Base-by-base conservation (phyloP, 2,113 vertebrate species). In the Neomonachus schauinslandi region DNA sequence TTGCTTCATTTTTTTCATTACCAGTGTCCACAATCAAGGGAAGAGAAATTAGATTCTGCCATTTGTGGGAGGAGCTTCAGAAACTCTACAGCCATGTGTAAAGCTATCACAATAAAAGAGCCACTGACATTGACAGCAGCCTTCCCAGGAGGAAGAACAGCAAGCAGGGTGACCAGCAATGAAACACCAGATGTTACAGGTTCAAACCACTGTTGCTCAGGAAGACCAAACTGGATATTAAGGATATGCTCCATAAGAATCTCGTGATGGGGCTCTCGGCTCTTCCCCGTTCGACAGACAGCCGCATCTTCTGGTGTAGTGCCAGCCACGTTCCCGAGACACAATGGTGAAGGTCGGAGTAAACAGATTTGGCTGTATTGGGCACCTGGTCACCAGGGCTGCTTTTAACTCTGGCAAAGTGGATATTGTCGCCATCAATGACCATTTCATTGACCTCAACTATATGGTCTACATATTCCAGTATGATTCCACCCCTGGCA, bases 391-490 rank as follows among this genome's bases (percentile, higher is more conserved):
- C 96, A 99, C 99, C 98, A 99, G 99, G 91, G 99, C 99, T 97
- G 99, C 98, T 1, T 36, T 99, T 96, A 16, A 3, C 0, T 98
- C 98, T 94, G 99, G 98, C 97, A 99, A 99, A 94, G 99, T 99
- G 42, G 97, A 99, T 0, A 80, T 99, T 65, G 99, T 99, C 11
- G 99, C 99, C 77, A 99, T 99, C 98, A 99, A 99, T 14, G 99
- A 99, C 98, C 99, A 99, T 1, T 99, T 99, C 99, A 99, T 99
- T 85, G 99, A 99, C 97, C 99, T 99, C 98, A 99, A 99, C 67
- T 99, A 99, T 99, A 99, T 99, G 99, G 99, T 99, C 92, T 99
- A 99, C 98, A 99, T 99, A 99, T 99, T 99, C 99, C 99, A 99
- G 96, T 99, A 99, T 96, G 99, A 99, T 97, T 99, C 99, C 79